Conservation (phyloP, 2,797 vertebrate genomes). For the Dipus sagitta region DNA sequence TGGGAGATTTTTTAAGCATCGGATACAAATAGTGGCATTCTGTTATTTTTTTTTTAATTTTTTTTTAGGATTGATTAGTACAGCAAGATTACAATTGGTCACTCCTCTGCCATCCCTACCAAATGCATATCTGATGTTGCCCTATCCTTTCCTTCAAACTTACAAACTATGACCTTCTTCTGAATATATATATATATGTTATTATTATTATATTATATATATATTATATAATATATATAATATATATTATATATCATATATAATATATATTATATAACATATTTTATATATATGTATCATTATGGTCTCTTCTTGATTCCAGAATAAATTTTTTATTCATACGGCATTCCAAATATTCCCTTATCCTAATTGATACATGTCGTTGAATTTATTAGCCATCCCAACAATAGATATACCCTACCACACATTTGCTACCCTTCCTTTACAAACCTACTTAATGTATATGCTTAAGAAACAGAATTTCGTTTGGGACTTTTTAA, state of each 20-base stretch:
- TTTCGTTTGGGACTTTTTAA: background rate
- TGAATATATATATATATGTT: too few relatives aligned
- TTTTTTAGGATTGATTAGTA: background rate
- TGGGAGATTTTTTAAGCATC: background rate
- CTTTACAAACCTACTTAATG: background rate
- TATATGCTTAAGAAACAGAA: background rate
- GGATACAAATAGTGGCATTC: background rate
- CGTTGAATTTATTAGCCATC: background rate
- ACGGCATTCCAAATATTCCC: background rate
- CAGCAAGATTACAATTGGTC: background rate
- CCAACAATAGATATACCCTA: background rate
- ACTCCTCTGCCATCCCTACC: background rate
- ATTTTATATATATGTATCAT: too few relatives aligned
- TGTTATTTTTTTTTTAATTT: background rate
- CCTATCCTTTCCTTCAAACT: background rate
- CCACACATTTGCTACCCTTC: background rate
- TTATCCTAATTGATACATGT: background rate
- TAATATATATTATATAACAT: too few relatives aligned
- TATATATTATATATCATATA: too few relatives aligned
- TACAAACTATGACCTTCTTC: background rate
- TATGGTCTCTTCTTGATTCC: background rate
- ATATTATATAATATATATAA: too few relatives aligned
- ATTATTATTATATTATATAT: too few relatives aligned
- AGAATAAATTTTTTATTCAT: background rate
- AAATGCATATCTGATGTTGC: background rate